phyloP scores from a whole-genome alignment of 2,888 invertebrate species.

The Punctoribates punctum region DNA sequence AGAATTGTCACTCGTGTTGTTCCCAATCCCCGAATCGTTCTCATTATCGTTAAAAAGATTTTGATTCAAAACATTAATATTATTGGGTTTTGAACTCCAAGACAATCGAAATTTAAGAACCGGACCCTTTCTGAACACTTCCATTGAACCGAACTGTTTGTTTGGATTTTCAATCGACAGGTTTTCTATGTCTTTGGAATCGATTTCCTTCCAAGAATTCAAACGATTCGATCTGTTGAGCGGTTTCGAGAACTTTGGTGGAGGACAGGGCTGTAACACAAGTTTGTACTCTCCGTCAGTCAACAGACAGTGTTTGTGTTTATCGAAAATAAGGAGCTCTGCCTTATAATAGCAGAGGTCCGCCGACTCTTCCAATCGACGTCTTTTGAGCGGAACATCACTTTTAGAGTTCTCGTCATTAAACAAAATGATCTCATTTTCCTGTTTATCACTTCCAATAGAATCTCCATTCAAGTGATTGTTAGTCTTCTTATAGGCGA shows the following conservation, averaged over 20 bases:
- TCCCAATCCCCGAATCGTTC: conserved; percentile 13
- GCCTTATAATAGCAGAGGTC: conserved; percentile 46
- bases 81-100: conserved; percentile 58
- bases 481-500: conserved; percentile 56
- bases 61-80: not conserved
- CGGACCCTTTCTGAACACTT: conserved; percentile 68
- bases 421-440: not conserved
- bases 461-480: not conserved
- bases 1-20: conserved; percentile 8
- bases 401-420: not conserved
- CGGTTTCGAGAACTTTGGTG: conserved; percentile 42
- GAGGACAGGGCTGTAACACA: conserved; percentile 65
- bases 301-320: conserved; percentile 77
- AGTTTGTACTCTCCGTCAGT: conserved; percentile 88
- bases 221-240: not conserved
- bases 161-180: not conserved
- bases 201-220: not conserved
- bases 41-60: not conserved
- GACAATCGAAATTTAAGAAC: conserved; percentile 76
- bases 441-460: not conserved
- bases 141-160: conserved; percentile 25
- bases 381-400: not conserved
- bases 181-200: not conserved
- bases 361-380: not conserved
- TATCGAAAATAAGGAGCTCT: conserved; percentile 83